Conservation (phyloP, 2,113 vertebrate species). For the Campylorhamphus procurvoides region DNA sequence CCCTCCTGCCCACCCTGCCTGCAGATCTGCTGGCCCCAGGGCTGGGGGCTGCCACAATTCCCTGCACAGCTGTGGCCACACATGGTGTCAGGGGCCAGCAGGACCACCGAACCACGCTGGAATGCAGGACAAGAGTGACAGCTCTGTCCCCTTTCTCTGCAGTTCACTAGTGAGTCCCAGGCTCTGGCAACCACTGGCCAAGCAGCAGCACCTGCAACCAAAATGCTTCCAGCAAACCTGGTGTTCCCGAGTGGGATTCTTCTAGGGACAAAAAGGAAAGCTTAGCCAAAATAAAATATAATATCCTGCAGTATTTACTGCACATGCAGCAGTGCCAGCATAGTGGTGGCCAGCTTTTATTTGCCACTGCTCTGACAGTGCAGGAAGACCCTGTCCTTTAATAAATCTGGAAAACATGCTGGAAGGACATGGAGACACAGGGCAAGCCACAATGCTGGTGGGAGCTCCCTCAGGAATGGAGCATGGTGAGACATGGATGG, state of each 20-base stretch:
- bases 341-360: not conserved
- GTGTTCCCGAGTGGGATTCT: not conserved
- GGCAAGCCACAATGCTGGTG: accelerated
- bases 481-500: accelerated
- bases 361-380: accelerated
- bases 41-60: not conserved
- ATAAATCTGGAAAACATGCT: not conserved
- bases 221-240: not conserved
- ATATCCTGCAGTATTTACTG: not conserved
- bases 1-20: not conserved
- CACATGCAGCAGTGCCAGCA: accelerated
- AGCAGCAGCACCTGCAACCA: not conserved
- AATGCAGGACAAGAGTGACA: not conserved
- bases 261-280: not conserved
- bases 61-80: not conserved
- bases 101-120: accelerated
- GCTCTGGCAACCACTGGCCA: not conserved
- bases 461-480: accelerated
- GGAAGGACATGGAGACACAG: not conserved
- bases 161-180: not conserved
- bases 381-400: not conserved
- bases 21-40: not conserved
- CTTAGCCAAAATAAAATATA: not conserved
- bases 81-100: accelerated
- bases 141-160: accelerated